A percentile compares a stretch with the other conserved stretches of the same genome.
These are phyloP conservation scores for Heliconius erato DNA, from an alignment of 2,888 invertebrate genomes.

Conservation along the genomic window DNA sequence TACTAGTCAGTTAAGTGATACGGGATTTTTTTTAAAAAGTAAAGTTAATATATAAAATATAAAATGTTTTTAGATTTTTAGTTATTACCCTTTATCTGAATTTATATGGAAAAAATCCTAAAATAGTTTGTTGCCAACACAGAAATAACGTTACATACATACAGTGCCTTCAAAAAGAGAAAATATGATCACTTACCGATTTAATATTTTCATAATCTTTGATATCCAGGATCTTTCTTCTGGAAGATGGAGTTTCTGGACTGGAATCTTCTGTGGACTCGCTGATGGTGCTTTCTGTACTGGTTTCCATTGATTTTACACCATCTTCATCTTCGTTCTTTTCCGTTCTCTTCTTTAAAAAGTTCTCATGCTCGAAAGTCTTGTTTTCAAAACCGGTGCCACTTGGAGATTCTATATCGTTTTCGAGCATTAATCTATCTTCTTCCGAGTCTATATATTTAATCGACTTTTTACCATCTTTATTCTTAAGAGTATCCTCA, in stretches of 20 bases:
- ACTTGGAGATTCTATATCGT: constrained; percentile 80
- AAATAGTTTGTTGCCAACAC: constrained; percentile 44
- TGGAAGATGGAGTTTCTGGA: constrained; percentile 74
- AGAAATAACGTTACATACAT: constrained; percentile 3
- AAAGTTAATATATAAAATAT: too few relatives aligned
- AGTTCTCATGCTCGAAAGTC: constrained; percentile 82
- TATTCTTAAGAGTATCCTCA: constrained; percentile 64
- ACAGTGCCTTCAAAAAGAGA: constrained; percentile 36
- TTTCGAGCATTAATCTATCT: constrained; percentile 70
- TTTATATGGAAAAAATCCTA: neutral
- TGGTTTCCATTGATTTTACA: constrained; percentile 79
- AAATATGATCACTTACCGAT: constrained; percentile 71
- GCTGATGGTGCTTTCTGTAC: constrained; percentile 79
- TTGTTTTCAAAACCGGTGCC: constrained; percentile 82
- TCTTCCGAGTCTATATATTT: constrained; percentile 79
- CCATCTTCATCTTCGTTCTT: constrained; percentile 73
- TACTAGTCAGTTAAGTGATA: neutral
- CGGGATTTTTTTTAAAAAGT: neutral
- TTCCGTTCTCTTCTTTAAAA: constrained; percentile 77
- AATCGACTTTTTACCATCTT: constrained; percentile 64
- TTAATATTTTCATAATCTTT: constrained; percentile 75
- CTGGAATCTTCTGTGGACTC: constrained; percentile 76
- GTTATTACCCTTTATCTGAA: too few relatives aligned
- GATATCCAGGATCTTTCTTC: constrained; percentile 70
- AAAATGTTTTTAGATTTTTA: too few relatives aligned